These are phyloP conservation scores for Eupithecia tripunctaria DNA, from an alignment of 2,888 invertebrate species.

Conservation along the genomic window DNA sequence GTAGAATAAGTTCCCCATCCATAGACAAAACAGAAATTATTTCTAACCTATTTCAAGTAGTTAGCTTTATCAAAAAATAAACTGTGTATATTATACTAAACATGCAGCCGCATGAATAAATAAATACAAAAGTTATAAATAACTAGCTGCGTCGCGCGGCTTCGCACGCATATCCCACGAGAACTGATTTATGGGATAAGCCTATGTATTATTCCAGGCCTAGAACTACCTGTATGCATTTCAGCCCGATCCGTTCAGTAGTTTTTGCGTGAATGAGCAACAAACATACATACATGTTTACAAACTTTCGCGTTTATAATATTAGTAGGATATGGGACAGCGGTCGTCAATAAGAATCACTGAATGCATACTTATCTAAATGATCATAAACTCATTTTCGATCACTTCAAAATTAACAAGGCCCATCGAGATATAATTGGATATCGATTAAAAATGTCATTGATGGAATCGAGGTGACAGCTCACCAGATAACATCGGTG, in stretches of 20 bases:
- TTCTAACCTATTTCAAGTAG: background rate
- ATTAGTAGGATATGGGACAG: too few species aligned
- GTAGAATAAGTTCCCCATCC: background rate
- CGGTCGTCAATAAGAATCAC: too few species aligned
- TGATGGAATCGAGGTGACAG: slow-evolving; percentile 26
- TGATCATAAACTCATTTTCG: background rate
- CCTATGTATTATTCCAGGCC: too few species aligned
- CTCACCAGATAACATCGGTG: slow-evolving; percentile 31
- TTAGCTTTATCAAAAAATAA: background rate
- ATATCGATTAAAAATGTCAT: slow-evolving; percentile 32
- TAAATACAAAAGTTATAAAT: too few species aligned
- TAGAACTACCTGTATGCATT: too few species aligned
- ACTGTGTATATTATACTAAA: background rate
- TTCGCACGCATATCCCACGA: too few species aligned
- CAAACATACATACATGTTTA: too few species aligned
- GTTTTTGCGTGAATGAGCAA: too few species aligned
- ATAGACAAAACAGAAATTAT: background rate
- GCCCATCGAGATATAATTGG: slow-evolving; percentile 18
- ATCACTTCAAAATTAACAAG: slow-evolving; percentile 2
- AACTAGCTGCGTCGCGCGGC: too few species aligned
- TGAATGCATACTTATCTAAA: background rate
- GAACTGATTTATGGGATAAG: too few species aligned
- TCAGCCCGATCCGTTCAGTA: too few species aligned
- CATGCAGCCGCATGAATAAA: background rate
- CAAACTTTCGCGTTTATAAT: too few species aligned